These are phyloP conservation scores for Cataglyphis livida DNA, from an alignment of 2,888 invertebrate genomes.

Conservation along the genomic window DNA sequence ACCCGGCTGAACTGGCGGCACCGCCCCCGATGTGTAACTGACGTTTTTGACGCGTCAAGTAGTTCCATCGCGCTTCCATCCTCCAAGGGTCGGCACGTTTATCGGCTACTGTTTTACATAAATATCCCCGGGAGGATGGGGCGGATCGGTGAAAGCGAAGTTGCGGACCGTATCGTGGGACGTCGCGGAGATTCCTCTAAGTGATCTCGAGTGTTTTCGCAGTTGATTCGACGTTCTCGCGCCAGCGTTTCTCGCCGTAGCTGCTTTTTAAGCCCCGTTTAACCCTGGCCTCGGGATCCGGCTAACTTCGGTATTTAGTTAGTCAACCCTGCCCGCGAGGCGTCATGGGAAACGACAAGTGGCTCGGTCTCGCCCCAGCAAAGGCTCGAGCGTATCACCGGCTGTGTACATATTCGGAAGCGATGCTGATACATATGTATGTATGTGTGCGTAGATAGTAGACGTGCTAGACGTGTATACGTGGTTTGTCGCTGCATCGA, in stretches of 20 bases:
- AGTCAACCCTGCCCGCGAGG: conserved; percentile 84
- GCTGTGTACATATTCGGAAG: conserved; percentile 56
- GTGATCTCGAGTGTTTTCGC: conserved; percentile 83
- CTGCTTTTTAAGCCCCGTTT: conserved; percentile 81
- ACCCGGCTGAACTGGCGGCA: conserved; percentile 69
- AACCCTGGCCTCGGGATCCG: conserved; percentile 83
- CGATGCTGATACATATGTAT: background rate
- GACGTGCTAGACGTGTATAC: background rate
- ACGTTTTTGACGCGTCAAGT: conserved; percentile 84
- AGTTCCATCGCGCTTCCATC: conserved; percentile 64
- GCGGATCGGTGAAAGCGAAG: conserved; percentile 30
- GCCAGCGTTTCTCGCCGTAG: conserved; percentile 55
- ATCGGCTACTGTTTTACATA: conserved; percentile 83
- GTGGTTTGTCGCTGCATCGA: conserved; percentile 38
- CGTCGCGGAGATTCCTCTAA: conserved; percentile 78
- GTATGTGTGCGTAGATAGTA: background rate
- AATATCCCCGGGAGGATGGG: conserved; percentile 73
- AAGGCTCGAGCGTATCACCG: conserved; percentile 26
- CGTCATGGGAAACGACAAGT: conserved; percentile 85
- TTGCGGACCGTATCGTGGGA: conserved; percentile 18
- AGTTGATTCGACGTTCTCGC: conserved; percentile 83
- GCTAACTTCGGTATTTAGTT: conserved; percentile 85
- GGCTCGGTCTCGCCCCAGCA: conserved; percentile 72
- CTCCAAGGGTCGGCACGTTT: conserved; percentile 44
- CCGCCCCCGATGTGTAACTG: conserved; percentile 79